phyloP scores from a whole-genome alignment of 2,113 vertebrate genomes.

The Gavialis gangeticus region DNA sequence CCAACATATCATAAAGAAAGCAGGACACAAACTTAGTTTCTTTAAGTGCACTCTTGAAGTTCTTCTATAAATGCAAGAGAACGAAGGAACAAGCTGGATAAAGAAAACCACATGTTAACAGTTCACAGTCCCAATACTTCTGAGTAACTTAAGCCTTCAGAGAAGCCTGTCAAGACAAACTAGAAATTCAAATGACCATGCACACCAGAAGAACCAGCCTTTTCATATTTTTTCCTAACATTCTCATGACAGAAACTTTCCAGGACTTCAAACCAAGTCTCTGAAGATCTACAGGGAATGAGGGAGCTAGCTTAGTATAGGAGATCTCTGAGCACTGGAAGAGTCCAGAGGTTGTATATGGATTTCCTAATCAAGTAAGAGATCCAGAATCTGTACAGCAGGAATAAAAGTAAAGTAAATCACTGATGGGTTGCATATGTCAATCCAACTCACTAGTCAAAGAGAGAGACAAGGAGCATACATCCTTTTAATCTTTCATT shows the following conservation, averaged over 20 bases:
- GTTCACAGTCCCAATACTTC: background rate
- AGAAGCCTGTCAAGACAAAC: background rate
- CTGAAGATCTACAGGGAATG: conserved; percentile 37
- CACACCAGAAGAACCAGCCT: conserved; percentile 1
- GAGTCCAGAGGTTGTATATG: conserved; percentile 8
- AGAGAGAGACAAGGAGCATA: background rate
- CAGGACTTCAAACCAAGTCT: conserved; percentile 37
- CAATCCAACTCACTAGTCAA: background rate
- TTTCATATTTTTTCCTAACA: conserved; percentile 21
- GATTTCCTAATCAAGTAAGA: conserved; percentile 11
- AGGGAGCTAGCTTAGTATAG: background rate
- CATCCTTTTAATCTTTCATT: background rate
- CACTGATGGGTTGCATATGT: background rate
- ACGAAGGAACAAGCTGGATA: background rate
- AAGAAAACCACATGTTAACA: background rate
- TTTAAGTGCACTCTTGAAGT: background rate
- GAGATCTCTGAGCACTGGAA: background rate
- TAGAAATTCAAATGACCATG: conserved; percentile 6
- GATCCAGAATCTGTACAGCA: conserved; percentile 25
- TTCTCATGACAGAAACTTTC: conserved; percentile 52
- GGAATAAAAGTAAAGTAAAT: background rate
- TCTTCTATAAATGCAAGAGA: background rate
- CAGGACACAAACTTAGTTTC: background rate
- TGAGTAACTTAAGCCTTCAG: background rate
- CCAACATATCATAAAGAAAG: background rate